A percentile compares a stretch with the other conserved stretches of the same genome.
phyloP scores from a whole-genome alignment of 2,113 vertebrate species.

The Excalfactoria chinensis region DNA sequence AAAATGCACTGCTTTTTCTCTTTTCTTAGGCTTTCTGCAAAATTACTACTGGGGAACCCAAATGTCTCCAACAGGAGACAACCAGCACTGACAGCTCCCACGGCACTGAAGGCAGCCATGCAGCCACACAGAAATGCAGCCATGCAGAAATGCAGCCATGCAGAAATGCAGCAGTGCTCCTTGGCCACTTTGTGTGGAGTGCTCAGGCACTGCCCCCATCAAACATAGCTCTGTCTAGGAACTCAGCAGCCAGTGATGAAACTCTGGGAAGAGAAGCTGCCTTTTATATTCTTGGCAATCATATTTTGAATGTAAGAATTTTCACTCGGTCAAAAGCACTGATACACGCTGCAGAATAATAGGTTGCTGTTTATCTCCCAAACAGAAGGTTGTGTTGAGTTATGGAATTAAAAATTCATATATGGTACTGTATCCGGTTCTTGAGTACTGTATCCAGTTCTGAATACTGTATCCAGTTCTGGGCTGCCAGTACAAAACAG shows the following conservation, averaged over 20 bases:
- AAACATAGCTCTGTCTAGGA: not conserved
- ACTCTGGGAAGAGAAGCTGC: not conserved
- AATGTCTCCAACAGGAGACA: accelerated
- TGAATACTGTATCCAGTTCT: too few species aligned
- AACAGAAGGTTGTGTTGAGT: not conserved
- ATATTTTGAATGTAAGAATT: not conserved
- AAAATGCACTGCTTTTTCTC: not conserved
- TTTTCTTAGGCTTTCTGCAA: not conserved
- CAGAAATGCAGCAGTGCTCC: not conserved
- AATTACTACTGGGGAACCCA: accelerated
- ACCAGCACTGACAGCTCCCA: accelerated
- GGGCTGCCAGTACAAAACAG: too few species aligned
- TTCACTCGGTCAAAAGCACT: not conserved
- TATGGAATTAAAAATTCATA: not conserved
- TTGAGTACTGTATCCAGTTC: too few species aligned
- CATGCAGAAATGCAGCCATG: not conserved
- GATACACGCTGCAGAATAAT: not conserved
- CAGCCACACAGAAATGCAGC: not conserved
- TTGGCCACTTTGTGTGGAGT: accelerated
- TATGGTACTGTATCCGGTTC: too few species aligned
- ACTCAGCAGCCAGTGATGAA: not conserved
- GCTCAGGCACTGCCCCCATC: not conserved
- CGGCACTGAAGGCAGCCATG: not conserved
- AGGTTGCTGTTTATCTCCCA: not conserved
- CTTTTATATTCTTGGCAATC: not conserved